Conservation (phyloP, 2,888 invertebrate genomes). For the Torymus aiolomorphi region DNA sequence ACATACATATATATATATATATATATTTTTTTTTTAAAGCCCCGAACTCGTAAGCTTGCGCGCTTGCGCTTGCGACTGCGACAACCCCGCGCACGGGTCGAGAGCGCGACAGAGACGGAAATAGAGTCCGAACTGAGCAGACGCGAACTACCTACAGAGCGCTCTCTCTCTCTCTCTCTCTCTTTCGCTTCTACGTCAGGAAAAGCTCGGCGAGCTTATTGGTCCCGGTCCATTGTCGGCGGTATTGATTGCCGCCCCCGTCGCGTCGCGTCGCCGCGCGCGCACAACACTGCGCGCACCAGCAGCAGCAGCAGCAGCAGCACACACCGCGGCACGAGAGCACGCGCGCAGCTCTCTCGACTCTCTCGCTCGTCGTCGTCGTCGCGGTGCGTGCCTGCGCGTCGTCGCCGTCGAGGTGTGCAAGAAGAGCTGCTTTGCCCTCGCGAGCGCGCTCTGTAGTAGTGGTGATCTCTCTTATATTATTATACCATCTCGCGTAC, state of each 20-base stretch:
- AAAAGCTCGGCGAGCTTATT: slow-evolving; percentile 74
- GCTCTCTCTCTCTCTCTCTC: too few relatives aligned
- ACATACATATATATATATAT: too few relatives aligned
- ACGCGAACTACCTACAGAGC: too few relatives aligned
- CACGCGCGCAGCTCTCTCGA: neutral
- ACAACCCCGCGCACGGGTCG: too few relatives aligned
- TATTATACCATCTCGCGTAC: too few relatives aligned
- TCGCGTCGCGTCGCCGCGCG: slow-evolving; percentile 66
- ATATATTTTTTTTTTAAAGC: too few relatives aligned
- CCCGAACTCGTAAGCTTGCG: too few relatives aligned
- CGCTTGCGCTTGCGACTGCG: neutral
- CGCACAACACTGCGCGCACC: slow-evolving; percentile 58
- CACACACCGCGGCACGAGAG: neutral
- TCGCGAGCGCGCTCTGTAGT: too few relatives aligned
- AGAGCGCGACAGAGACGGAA: slow-evolving; percentile 25
- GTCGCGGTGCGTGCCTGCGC: neutral
- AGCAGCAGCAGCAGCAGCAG: slow-evolving; percentile 36
- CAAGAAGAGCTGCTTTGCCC: too few relatives aligned
- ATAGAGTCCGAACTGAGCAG: slow-evolving; percentile 15
- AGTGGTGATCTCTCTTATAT: too few relatives aligned
- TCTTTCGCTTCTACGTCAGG: slow-evolving; percentile 66
- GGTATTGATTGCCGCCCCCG: slow-evolving; percentile 74
- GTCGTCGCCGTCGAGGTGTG: slow-evolving; percentile 44
- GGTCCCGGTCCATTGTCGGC: slow-evolving; percentile 74
- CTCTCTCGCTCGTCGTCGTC: neutral